phyloP scores from a whole-genome alignment of 2,888 invertebrate genomes.

The Tetanocera ferruginea region DNA sequence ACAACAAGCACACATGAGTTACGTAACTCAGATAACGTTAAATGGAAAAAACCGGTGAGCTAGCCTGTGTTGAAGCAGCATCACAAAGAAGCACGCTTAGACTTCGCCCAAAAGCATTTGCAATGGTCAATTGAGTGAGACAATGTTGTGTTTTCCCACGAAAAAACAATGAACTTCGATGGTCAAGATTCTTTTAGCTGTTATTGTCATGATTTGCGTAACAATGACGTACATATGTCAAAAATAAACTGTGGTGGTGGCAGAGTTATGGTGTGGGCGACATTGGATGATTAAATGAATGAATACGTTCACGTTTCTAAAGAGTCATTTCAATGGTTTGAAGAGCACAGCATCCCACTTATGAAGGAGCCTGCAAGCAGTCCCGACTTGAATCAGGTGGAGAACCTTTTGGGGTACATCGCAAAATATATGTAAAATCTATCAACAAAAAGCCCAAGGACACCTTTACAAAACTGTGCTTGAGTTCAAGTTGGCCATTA shows the following conservation, averaged over 20 bases:
- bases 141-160: too few species aligned
- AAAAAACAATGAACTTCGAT: slow-evolving; percentile 3
- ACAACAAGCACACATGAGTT: too few species aligned
- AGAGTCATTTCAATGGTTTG: background rate
- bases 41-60: too few species aligned
- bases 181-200: background rate
- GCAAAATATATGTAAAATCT: background rate
- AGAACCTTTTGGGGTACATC: background rate
- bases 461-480: background rate
- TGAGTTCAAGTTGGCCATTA: background rate
- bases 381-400: background rate
- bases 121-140: too few species aligned
- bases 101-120: too few species aligned
- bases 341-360: background rate
- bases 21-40: too few species aligned
- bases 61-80: too few species aligned
- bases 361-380: background rate
- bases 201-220: background rate
- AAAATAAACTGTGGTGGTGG: slow-evolving; percentile 14
- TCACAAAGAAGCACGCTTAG: too few species aligned
- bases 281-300: background rate
- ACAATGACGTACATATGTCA: background rate
- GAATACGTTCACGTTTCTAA: background rate
- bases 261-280: background rate
- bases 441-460: background rate